These are phyloP conservation scores for Drosophila mayaguana DNA, from an alignment of 2,888 invertebrate genomes.

Conservation along the genomic window DNA sequence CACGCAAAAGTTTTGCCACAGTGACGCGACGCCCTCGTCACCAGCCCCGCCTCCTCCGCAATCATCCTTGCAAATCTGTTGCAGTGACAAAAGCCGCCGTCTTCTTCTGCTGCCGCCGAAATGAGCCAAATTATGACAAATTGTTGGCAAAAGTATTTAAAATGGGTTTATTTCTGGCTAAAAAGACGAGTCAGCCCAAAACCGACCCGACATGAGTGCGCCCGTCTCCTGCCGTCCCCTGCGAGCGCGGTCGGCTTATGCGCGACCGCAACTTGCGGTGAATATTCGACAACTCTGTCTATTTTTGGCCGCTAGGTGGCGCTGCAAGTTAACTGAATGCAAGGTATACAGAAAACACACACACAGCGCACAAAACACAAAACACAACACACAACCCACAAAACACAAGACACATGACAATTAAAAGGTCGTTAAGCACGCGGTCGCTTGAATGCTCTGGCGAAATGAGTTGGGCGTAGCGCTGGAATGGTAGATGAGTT, in stretches of 20 bases:
- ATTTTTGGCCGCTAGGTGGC: slow-evolving; percentile 38
- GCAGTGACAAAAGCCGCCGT: slow-evolving; percentile 54
- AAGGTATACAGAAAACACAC: slow-evolving; percentile 26
- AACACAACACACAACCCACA: slow-evolving; percentile 2
- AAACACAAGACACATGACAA: slow-evolving; percentile 62
- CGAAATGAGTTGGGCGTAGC: slow-evolving; percentile 17
- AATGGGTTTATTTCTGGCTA: slow-evolving; percentile 75
- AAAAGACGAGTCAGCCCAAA: slow-evolving; percentile 20
- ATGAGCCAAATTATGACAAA: slow-evolving; percentile 81
- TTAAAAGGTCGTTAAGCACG: slow-evolving; percentile 73
- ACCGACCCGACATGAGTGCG: background rate
- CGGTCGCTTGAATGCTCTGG: slow-evolving; percentile 54
- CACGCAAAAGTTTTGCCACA: slow-evolving; percentile 49
- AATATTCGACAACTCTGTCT: slow-evolving; percentile 58
- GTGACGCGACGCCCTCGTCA: background rate
- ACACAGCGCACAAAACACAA: slow-evolving; percentile 8
- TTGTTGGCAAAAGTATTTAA: slow-evolving; percentile 79
- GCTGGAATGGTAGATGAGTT: background rate
- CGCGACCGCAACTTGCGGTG: slow-evolving; percentile 29
- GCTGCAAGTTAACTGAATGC: slow-evolving; percentile 46
- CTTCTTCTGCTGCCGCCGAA: slow-evolving; percentile 53
- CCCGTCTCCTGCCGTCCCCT: background rate
- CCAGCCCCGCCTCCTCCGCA: background rate
- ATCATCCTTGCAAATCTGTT: slow-evolving; percentile 35
- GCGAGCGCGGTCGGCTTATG: background rate